Evolutionary conservation across 2,888 invertebrate genomes (phyloP).

Genomic region (Anaspis maculata): DNA sequence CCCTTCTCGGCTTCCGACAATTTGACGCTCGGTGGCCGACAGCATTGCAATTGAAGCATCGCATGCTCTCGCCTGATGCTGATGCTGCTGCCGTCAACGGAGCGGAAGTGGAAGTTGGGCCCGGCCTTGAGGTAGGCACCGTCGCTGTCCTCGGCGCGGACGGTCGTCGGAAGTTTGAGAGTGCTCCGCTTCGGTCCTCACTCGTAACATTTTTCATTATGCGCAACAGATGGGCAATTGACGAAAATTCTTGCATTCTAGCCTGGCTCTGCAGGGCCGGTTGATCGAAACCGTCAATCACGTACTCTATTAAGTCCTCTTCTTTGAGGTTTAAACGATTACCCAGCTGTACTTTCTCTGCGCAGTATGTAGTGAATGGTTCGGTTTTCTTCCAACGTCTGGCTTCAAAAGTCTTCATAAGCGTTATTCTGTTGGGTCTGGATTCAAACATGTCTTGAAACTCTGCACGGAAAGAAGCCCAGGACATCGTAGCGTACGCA

Average conservation of each 20-base stretch:
- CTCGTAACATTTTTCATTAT: slow-evolving; percentile 1
- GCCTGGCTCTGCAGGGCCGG: neutral
- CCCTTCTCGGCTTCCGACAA: slow-evolving; percentile 10
- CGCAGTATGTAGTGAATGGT: neutral
- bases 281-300: neutral
- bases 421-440: neutral
- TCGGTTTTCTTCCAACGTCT: neutral
- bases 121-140: no score
- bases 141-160: neutral
- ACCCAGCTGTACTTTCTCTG: neutral
- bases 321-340: neutral
- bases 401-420: neutral
- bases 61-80: no score
- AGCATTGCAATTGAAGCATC: slow-evolving; percentile 6
- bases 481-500: neutral
- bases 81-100: no score
- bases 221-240: neutral
- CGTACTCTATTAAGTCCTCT: neutral
- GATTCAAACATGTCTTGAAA: neutral
- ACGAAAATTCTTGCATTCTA: neutral
- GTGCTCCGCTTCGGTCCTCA: neutral
- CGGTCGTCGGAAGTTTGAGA: neutral
- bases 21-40: slow-evolving; percentile 5
- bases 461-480: neutral
- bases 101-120: no score